A percentile compares a stretch with the other conserved stretches of the same genome.
These are phyloP conservation scores for Acanthosoma haemorrhoidale DNA, from an alignment of 2,888 invertebrate genomes.

Conservation along the genomic window DNA sequence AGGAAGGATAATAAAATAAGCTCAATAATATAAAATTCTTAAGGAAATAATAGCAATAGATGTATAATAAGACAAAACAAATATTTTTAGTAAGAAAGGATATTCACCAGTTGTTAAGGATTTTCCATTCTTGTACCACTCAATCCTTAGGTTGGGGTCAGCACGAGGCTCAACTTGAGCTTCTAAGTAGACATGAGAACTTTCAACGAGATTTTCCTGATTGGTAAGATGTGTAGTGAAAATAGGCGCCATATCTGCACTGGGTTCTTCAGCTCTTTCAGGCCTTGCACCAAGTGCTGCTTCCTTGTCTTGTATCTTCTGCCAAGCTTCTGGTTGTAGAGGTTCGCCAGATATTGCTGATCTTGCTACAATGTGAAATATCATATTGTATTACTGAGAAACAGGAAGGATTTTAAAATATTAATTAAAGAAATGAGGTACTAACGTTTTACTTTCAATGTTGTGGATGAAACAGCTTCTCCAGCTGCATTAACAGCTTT, in stretches of 20 bases:
- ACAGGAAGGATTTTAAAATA: neutral
- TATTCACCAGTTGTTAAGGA: slow-evolving; percentile 67
- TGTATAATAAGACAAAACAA: neutral
- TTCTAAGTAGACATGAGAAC: slow-evolving; percentile 79
- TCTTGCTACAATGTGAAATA: slow-evolving; percentile 48
- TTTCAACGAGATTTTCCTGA: slow-evolving; percentile 75
- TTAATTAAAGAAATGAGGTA: neutral
- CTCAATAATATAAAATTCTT: too few relatives aligned
- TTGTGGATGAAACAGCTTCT: slow-evolving; percentile 86
- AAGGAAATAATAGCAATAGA: neutral
- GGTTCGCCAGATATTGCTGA: slow-evolving; percentile 77
- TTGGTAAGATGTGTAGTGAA: slow-evolving; percentile 87
- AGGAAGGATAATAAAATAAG: too few relatives aligned
- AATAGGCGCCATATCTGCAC: slow-evolving; percentile 88
- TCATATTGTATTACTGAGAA: neutral
- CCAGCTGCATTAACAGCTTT: slow-evolving; percentile 91
- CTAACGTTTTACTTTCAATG: slow-evolving; percentile 74
- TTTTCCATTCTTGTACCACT: slow-evolving; percentile 90
- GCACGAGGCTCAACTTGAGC: slow-evolving; percentile 87
- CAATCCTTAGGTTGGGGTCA: slow-evolving; percentile 79
- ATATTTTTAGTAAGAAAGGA: neutral
- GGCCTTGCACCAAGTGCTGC: slow-evolving; percentile 86
- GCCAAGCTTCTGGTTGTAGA: slow-evolving; percentile 86
- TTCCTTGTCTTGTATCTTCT: slow-evolving; percentile 84
- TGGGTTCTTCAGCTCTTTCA: slow-evolving; percentile 77